Evolutionary conservation across 2,888 invertebrate species (phyloP), one percentile per base, ranked within the genome.

Genomic region (Nymphalis urticae): DNA sequence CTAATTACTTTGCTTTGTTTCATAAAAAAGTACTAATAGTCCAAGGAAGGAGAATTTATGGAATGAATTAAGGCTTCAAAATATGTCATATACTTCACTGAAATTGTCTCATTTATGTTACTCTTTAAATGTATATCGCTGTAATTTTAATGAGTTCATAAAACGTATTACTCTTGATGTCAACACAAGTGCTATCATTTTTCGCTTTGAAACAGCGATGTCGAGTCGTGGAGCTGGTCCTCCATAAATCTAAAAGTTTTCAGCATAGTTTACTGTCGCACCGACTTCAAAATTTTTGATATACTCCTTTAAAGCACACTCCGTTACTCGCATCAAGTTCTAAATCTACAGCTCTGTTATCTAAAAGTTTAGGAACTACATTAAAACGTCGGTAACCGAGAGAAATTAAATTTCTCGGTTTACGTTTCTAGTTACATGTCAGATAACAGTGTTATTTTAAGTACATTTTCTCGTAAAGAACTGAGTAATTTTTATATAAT

Each of bases 171-270:
- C 61, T 48, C 48, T 27, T 48, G 2, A 48, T 48, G 21, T 61
- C 47, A 24, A 48, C 47, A 61, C 48, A 17, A 24, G 47, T 21
- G 58, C 58, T 64, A 70, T 70, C 58, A 70, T 67, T 70, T 70
- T 70, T 64, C 70, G 64, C 56, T 67, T 62, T 56, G 61, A 56
- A 51, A 67, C 36, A 32, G 21, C 27, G 56, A 62, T 48, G 53
- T 3, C 53, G 62, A 53, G 62, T 62, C 53, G 61, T 62, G 54
- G 64, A 64, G 64, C 62, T 42, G 59, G 66, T 63, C 62, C 64
- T 68, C 64, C 72, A 75, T 75, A 75, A 75, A 74, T 74, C 73
- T 68, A 66, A 73, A 74, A 75, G 71, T 72, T 75, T 72, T 64
- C 72, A 70, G 70, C 68, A 70, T 68, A 75, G 69, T 73, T 72